Percentiles rank a stretch among this genome's conserved stretches.
phyloP scores from a whole-genome alignment of 2,113 vertebrate species.

The Grallaria varia region DNA sequence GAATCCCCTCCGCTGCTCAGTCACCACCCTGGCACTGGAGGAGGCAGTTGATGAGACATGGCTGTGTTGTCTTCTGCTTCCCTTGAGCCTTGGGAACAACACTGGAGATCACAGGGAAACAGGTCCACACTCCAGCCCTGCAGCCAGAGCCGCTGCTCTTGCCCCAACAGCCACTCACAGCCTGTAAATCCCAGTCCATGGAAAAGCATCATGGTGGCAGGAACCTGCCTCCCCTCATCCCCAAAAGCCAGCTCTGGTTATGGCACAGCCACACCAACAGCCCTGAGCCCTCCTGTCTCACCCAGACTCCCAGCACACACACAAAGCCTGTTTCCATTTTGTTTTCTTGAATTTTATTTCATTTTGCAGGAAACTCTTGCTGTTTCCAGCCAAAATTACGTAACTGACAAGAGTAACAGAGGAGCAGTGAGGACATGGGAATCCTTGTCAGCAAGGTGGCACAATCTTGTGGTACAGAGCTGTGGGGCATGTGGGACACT shows the following conservation, averaged over 20 bases:
- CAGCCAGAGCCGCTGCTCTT: neutral
- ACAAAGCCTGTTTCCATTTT: neutral
- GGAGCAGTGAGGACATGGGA: neutral
- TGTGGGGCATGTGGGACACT: neutral
- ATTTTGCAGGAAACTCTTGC: constrained; percentile 2
- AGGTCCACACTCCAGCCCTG: neutral
- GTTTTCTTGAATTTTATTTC: constrained; percentile 51
- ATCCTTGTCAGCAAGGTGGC: neutral
- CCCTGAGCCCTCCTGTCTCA: neutral
- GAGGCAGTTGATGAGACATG: fast-evolving
- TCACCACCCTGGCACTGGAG: neutral
- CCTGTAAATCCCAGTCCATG: neutral
- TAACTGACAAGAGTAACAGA: neutral
- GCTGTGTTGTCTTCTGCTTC: neutral
- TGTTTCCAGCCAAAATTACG: constrained; percentile 3
- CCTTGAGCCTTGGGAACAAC: fast-evolving
- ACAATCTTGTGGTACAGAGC: neutral
- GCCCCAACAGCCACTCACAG: neutral
- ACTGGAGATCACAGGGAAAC: neutral
- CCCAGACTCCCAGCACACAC: fast-evolving
- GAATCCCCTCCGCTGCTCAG: neutral
- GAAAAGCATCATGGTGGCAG: fast-evolving
- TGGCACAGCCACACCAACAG: neutral
- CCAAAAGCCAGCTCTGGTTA: fast-evolving
- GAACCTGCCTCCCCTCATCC: too few species aligned